Evolutionary conservation across 2,888 invertebrate genomes (phyloP).

Genomic region (Tubiluchus corallicola): DNA sequence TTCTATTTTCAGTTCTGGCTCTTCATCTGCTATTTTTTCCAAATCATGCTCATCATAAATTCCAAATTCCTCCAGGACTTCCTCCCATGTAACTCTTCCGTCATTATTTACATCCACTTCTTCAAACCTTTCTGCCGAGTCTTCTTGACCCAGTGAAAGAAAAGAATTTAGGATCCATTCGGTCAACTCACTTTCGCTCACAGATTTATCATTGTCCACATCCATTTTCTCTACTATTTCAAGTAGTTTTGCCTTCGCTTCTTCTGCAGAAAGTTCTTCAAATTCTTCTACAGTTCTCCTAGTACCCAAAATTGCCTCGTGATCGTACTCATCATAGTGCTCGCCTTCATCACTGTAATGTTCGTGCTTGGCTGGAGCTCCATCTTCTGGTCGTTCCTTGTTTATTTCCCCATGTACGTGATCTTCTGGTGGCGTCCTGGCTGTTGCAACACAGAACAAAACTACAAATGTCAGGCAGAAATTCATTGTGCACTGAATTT

Average conservation of each 20-base stretch:
- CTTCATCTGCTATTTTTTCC: constrained; percentile 20
- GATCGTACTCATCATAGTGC: background rate
- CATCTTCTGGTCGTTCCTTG: background rate
- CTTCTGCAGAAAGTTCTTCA: constrained; percentile 63
- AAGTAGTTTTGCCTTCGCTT: constrained; percentile 55
- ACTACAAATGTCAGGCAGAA: background rate
- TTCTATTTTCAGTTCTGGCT: constrained; percentile 17
- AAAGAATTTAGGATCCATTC: constrained; percentile 85
- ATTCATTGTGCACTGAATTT: too few relatives aligned
- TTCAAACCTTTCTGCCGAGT: constrained; percentile 60
- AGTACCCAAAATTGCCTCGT: constrained; percentile 42
- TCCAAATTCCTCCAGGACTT: constrained; percentile 55
- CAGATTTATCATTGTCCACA: constrained; percentile 50
- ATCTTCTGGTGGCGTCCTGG: background rate
- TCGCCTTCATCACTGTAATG: background rate
- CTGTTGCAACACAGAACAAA: background rate
- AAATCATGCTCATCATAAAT: constrained; percentile 53
- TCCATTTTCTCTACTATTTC: constrained; percentile 72
- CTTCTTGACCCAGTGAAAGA: constrained; percentile 46
- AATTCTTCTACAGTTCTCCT: constrained; percentile 77
- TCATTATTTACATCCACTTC: constrained; percentile 70
- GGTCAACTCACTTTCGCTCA: constrained; percentile 63
- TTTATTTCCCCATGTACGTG: constrained; percentile 1
- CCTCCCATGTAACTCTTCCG: constrained; percentile 64
- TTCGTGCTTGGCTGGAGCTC: background rate